These are phyloP conservation scores for Trogon melanurus DNA, from an alignment of 2,113 vertebrate species.

Conservation along the genomic window DNA sequence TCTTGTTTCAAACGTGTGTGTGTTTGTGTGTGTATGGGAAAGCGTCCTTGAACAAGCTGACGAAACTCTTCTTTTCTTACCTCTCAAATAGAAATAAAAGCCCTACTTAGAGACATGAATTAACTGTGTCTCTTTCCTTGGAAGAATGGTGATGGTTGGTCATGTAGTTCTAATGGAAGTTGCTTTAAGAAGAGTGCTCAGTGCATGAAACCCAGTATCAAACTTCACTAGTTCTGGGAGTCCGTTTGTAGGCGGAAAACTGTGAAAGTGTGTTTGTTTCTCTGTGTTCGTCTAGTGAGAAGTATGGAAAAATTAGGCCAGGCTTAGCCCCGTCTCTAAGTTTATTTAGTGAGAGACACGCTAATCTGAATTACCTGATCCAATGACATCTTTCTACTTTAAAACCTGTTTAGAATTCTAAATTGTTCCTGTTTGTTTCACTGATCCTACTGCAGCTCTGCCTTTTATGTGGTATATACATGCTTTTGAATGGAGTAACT, in stretches of 20 bases:
- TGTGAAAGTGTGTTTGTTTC: background rate
- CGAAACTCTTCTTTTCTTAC: background rate
- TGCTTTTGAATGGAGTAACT: background rate
- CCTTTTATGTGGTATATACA: background rate
- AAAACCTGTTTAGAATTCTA: background rate
- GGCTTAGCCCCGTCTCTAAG: background rate
- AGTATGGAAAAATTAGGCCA: background rate
- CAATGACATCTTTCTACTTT: background rate
- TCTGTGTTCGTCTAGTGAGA: background rate
- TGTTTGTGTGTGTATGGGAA: background rate
- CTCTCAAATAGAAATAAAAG: background rate
- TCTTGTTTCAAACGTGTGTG: background rate
- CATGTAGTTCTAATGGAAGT: background rate
- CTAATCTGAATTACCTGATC: background rate
- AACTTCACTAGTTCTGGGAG: background rate
- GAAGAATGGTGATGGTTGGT: background rate
- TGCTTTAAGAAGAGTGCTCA: background rate
- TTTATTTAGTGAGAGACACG: background rate
- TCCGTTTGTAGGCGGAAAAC: background rate
- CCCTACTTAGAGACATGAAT: background rate
- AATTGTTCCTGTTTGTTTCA: background rate
- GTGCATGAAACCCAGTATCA: background rate
- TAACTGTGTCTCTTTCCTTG: background rate
- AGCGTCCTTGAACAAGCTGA: background rate
- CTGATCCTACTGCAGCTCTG: background rate